These are phyloP conservation scores for Heterodera carotae DNA, from an alignment of 1,140 invertebrate species.

Conservation along the genomic window DNA sequence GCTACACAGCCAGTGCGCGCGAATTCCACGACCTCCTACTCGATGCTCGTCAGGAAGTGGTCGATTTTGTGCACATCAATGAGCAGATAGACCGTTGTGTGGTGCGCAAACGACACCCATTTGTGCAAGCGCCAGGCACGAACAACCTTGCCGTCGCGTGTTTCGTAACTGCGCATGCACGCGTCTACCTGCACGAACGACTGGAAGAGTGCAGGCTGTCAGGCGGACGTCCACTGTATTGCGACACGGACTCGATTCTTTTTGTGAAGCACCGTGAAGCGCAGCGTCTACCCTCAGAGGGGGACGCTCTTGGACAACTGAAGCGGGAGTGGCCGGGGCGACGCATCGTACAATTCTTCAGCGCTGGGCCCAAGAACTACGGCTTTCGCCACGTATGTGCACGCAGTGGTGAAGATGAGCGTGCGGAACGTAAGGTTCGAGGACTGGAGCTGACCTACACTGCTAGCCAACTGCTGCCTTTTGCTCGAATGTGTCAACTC, in stretches of 20 bases:
- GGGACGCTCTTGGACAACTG: conserved; percentile 13
- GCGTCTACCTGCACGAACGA: neutral
- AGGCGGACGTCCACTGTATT: conserved; percentile 20
- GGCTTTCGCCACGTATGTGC: conserved; percentile 34
- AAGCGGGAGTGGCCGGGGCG: conserved; percentile 12
- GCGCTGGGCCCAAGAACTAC: conserved; percentile 34
- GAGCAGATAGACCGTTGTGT: conserved; percentile 13
- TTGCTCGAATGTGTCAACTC: neutral
- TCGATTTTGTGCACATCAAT: conserved; percentile 27
- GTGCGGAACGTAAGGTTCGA: neutral
- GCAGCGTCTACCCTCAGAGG: neutral
- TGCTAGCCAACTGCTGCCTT: neutral
- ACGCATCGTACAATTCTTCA: conserved; percentile 30
- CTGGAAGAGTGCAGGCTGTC: conserved; percentile 18
- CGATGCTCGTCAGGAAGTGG: conserved; percentile 7
- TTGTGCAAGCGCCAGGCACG: conserved; percentile 8
- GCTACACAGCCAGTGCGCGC: neutral
- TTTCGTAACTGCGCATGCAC: conserved; percentile 23
- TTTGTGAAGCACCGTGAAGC: neutral
- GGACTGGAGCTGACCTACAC: neutral
- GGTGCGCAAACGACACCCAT: neutral
- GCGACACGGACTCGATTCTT: neutral
- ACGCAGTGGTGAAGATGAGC: neutral
- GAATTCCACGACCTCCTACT: conserved; percentile 20
- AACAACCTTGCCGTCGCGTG: conserved; percentile 26